Conservation (phyloP, 2,888 invertebrate species). For the Spodoptera picta region DNA sequence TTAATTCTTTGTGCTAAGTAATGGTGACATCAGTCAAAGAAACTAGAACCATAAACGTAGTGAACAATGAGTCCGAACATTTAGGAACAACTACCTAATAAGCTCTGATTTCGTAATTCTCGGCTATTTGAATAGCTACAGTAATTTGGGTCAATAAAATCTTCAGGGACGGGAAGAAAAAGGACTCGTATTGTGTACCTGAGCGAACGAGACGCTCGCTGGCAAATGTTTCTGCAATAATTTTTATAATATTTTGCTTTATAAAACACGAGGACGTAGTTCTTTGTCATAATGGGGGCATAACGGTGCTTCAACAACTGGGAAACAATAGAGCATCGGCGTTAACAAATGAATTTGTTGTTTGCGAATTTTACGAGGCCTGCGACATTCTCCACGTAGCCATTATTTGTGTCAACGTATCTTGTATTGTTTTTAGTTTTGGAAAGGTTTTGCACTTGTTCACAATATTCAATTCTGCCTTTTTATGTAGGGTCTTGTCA, state of each 20-base stretch:
- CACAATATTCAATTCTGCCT: too few species aligned
- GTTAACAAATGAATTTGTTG: slow-evolving; percentile 56
- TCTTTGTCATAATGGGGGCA: slow-evolving; percentile 42
- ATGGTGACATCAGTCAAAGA: slow-evolving; percentile 45
- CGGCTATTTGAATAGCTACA: slow-evolving; percentile 58
- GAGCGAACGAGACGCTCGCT: slow-evolving; percentile 44
- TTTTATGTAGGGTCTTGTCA: too few species aligned
- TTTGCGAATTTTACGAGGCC: slow-evolving; percentile 56
- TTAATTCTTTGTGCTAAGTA: slow-evolving; percentile 41
- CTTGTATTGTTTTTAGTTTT: slow-evolving; percentile 16
- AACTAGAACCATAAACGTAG: slow-evolving; percentile 40
- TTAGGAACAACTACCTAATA: slow-evolving; percentile 44
- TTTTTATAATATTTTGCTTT: slow-evolving; percentile 49
- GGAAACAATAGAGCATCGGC: slow-evolving; percentile 57
- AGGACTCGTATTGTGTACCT: slow-evolving; percentile 31
- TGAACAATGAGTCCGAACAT: slow-evolving; percentile 39
- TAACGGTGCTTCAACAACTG: slow-evolving; percentile 56
- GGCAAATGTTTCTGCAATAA: slow-evolving; percentile 47
- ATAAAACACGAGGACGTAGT: slow-evolving; percentile 49
- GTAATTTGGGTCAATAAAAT: slow-evolving; percentile 61
- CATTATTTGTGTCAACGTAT: slow-evolving; percentile 32
- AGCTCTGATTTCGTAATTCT: slow-evolving; percentile 51
- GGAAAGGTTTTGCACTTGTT: too few species aligned
- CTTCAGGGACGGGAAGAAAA: slow-evolving; percentile 43
- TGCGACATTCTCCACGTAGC: slow-evolving; percentile 36